Evolutionary conservation across 2,113 vertebrate genomes (phyloP), one percentile per base, ranked within the genome.

Genomic region (Gambusia affinis): DNA sequence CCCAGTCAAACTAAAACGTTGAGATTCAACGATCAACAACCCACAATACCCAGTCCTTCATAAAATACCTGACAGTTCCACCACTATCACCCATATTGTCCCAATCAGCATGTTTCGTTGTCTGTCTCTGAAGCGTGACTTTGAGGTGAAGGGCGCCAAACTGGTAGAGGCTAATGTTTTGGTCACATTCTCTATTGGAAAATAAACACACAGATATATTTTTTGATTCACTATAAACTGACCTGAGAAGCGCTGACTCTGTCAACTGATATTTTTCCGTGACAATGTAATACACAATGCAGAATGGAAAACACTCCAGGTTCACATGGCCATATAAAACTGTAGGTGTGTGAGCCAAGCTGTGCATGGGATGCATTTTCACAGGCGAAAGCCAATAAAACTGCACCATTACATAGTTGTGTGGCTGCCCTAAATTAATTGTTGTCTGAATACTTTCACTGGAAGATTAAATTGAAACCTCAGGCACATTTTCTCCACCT

Each of bases 241-340:
- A 57, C 28, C 31, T 3, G 19, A 28, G 73, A 66, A 75, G 68
- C 72, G 30, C 7, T 63, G 3, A 30, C 60, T 64, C 33, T 31
- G 22, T 66, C 29, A 29, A 15, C 5, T 12, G 44, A 4, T 72
- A 51, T 60, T 15, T 37, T 30, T 82, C 29, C 12, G 33, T 4
- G 31, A 31, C 29, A 0, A 57, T 8, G 12, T 29, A 8, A 37
- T 67, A 8, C n/a, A 60, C 29, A 27, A 30, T 67, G 14, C 0
- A 1, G 12, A 17, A 67, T 62, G 7, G 30, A 78, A 82, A 82
- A 83, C 79, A 68, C 70, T 80, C 8, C 57, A 65, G 42, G 60
- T 85, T 86, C 84, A 90, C 75, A 64, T 76, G 82, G 67, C 22
- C 72, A 74, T 62, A 86, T 89, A 82, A 82, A 89, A 82, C 64